Conservation (phyloP, 2,113 vertebrate genomes). For the Tychaedon coryphoeus region DNA sequence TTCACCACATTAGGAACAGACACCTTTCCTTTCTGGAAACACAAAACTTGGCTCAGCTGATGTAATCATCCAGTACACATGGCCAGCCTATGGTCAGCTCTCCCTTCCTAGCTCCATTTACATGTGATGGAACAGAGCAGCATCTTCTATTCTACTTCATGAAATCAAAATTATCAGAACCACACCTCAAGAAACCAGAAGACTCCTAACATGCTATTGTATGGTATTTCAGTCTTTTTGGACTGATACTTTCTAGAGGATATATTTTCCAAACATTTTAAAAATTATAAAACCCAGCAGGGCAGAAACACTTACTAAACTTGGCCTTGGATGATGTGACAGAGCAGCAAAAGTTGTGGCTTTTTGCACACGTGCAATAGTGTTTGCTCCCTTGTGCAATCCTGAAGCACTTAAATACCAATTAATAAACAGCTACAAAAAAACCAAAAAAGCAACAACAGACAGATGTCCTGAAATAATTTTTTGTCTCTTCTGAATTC, state of each 20-base stretch:
- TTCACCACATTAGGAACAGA: neutral
- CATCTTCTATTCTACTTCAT: neutral
- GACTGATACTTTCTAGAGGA: neutral
- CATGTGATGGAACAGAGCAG: fast-evolving
- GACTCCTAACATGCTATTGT: neutral
- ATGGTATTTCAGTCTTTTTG: neutral
- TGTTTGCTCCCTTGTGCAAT: neutral
- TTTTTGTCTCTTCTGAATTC: neutral
- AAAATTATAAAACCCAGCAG: neutral
- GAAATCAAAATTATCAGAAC: neutral
- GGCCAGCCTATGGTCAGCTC: neutral
- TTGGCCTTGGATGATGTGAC: neutral
- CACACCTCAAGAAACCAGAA: neutral
- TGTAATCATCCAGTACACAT: neutral
- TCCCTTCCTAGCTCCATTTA: neutral
- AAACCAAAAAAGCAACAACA: fast-evolving
- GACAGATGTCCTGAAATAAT: neutral
- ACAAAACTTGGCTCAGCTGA: neutral
- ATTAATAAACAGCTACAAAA: neutral
- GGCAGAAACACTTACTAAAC: neutral
- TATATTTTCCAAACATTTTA: neutral
- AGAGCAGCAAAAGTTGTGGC: neutral
- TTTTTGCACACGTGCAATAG: neutral
- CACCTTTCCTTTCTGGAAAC: constrained; percentile 14
- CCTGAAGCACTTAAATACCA: neutral